Percentiles rank a stretch among this genome's conserved stretches.
These are phyloP conservation scores for Pantala flavescens DNA, from an alignment of 1,140 invertebrate genomes.

Conservation along the genomic window DNA sequence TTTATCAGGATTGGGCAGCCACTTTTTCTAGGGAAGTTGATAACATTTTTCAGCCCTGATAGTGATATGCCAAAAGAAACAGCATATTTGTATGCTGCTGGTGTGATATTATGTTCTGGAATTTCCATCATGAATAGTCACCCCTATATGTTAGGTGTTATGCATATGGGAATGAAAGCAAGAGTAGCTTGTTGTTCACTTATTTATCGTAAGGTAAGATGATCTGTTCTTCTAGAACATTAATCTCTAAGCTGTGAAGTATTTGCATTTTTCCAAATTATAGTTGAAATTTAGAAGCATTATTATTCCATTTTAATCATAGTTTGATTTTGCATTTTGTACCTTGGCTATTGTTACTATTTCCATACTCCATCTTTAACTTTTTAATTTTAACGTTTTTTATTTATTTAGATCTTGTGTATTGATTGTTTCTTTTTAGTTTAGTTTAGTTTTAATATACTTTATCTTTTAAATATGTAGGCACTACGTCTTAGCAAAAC, in stretches of 20 bases:
- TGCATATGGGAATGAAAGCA: conserved; percentile 68
- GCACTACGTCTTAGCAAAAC: conserved; percentile 46
- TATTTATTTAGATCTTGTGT: no score
- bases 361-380: no score
- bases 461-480: conserved; percentile 28
- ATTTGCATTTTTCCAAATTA: no score
- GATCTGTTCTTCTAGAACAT: no score
- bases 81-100: conserved; percentile 53
- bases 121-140: conserved; percentile 62
- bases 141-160: conserved; percentile 62
- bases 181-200: conserved; percentile 65
- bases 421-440: no score
- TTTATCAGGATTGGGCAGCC: conserved; percentile 49
- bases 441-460: background rate
- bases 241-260: no score
- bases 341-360: no score
- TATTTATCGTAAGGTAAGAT: conserved; percentile 67
- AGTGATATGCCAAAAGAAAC: conserved; percentile 37
- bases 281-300: no score
- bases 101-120: conserved; percentile 55
- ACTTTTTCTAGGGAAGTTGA: conserved; percentile 40
- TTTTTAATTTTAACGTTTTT: no score
- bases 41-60: conserved; percentile 39
- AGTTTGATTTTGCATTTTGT: no score
- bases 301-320: no score